Percentiles rank a stretch among this genome's conserved stretches.
Conservation (phyloP, 2,113 vertebrate genomes). For the Chauna torquata region DNA sequence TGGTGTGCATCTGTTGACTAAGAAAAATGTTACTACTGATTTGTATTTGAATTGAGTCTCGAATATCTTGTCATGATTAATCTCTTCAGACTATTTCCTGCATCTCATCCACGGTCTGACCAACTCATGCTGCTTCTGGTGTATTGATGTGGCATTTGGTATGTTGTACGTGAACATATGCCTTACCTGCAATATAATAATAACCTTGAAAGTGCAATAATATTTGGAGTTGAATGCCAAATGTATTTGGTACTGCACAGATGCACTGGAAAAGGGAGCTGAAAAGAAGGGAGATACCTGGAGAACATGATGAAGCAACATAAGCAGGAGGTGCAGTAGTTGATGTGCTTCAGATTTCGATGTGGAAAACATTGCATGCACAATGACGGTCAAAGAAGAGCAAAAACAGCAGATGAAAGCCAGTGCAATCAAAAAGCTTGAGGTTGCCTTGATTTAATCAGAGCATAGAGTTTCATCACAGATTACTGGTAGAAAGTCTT, state of each 20-base stretch:
- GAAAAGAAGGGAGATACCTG: background rate
- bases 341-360: background rate
- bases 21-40: constrained; percentile 8
- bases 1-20: background rate
- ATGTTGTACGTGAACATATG: background rate
- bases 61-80: constrained; percentile 9
- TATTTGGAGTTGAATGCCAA: constrained; percentile 8
- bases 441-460: background rate
- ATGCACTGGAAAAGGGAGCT: background rate
- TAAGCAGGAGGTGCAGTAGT: background rate
- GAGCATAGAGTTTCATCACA: background rate
- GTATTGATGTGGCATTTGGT: background rate
- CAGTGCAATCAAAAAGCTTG: background rate
- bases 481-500: background rate
- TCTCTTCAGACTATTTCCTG: background rate
- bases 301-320: background rate
- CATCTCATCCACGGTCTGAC: background rate
- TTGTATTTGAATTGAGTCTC: background rate
- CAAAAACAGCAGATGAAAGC: background rate
- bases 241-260: background rate
- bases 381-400: background rate
- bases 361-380: background rate
- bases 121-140: background rate
- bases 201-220: constrained; percentile 7
- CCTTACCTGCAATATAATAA: background rate